Evolutionary conservation across 2,113 vertebrate species (phyloP).

Genomic region (Sander vitreus): DNA sequence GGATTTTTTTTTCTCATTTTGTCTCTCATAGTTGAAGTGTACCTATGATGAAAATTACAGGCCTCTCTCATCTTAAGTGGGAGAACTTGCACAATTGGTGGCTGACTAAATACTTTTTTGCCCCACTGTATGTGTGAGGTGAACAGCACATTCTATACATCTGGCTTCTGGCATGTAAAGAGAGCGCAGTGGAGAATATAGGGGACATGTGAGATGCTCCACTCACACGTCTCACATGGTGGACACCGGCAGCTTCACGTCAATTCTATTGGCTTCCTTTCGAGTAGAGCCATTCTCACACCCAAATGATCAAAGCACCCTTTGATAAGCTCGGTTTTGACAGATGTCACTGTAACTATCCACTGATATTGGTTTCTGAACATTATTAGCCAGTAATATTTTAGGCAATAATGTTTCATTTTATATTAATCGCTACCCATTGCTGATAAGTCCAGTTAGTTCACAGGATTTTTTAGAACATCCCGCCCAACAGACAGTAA

Average conservation of each 20-base stretch:
- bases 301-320: not conserved
- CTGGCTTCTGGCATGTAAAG: not conserved
- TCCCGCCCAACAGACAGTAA: too few species aligned
- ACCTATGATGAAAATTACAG: too few species aligned
- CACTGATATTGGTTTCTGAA: not conserved
- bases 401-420: not conserved
- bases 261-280: not conserved
- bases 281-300: not conserved
- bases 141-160: not conserved
- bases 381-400: too few species aligned
- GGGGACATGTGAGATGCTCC: too few species aligned
- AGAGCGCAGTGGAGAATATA: not conserved
- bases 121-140: too few species aligned
- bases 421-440: not conserved
- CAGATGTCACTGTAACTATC: not conserved
- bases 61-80: too few species aligned
- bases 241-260: not conserved
- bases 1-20: too few species aligned
- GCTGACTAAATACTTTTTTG: too few species aligned
- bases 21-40: too few species aligned
- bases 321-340: too few species aligned
- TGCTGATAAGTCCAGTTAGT: not conserved
- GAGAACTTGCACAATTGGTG: too few species aligned
- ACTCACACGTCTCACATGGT: not conserved
- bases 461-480: not conserved